These are phyloP conservation scores for Apteryx owenii DNA, from an alignment of 2,113 vertebrate genomes.

Conservation along the genomic window DNA sequence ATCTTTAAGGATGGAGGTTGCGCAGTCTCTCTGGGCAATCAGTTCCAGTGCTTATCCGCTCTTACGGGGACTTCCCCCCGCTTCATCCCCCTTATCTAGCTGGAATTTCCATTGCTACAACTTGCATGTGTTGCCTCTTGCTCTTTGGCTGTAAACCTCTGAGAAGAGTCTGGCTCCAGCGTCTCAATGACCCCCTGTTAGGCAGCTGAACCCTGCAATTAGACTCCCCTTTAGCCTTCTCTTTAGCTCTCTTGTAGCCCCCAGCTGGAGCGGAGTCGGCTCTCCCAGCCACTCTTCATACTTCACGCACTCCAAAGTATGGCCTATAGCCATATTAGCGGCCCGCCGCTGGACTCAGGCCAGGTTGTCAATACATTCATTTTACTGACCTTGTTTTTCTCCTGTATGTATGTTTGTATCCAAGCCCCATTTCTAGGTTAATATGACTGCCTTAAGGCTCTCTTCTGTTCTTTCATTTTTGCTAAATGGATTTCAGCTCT, in stretches of 20 bases:
- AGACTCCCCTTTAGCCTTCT: neutral
- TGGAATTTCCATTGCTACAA: neutral
- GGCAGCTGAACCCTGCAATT: neutral
- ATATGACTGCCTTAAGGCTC: neutral
- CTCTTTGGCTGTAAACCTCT: neutral
- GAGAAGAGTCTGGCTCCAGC: neutral
- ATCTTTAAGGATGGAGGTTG: neutral
- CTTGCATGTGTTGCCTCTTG: neutral
- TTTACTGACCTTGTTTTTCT: neutral
- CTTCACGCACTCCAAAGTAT: neutral
- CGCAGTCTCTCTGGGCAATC: neutral
- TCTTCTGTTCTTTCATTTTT: neutral
- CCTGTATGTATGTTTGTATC: neutral
- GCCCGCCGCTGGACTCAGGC: neutral
- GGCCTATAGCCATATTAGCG: neutral
- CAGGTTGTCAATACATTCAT: neutral
- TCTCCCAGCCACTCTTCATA: neutral
- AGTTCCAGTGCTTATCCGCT: neutral
- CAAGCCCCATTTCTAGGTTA: neutral
- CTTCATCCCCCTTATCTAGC: neutral
- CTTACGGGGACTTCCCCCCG: neutral
- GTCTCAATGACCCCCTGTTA: accelerated
- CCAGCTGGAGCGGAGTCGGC: neutral
- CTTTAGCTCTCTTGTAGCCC: neutral
- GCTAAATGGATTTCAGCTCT: neutral